Base-by-base conservation (phyloP, 2,888 invertebrate genomes). In the Odontocolon sp. region DNA sequence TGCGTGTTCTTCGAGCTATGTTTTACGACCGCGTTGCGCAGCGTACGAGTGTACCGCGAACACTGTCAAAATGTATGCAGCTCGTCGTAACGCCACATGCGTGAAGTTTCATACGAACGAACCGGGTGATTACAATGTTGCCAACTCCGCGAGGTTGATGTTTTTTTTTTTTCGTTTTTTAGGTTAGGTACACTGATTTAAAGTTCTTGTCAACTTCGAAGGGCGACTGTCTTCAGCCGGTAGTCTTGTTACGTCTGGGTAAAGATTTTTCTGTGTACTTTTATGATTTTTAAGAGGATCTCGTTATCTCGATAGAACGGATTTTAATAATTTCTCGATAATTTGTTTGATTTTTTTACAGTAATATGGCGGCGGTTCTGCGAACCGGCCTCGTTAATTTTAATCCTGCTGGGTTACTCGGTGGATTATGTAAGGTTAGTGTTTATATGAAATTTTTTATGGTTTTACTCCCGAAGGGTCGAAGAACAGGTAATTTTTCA, bases 351-450 rank as follows among this genome's bases (percentile, higher is more conserved):
- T 52, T 33, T 26, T 64, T 77, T 73, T n/a, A 16, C 64, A 77
- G 73, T 26, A 79, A 66, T 14, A 86, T 86, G 87, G 78, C 85
- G 47, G 79, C 76, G 21, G 56, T 81, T 16, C 61, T 81, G 21
- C 73, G 71, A 28, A 26, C 72, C 16, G 61, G 79, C 16, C 21
- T 77, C 21, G 6, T 21, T 2, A 83, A 75, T 54, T 8, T 78
- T 2, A 72, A 59, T 63, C 50, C 76, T 9, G 36, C 54, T 56
- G 79, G 73, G 16, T 50, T 78, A 40, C 74, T 71, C 26, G 67
- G 66, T 36, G 84, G 83, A 81, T 87, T 87, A 87, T 86, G 83
- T 87, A 87, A 87, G 87, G 87, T 87, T 87, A 86, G 87, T 85
- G 73, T 76, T 67, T 71, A 57, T 63, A 33, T 18, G 28, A 28